These are phyloP conservation scores for Cichlasoma orientale DNA, from an alignment of 2,797 vertebrate genomes.

Conservation along the genomic window DNA sequence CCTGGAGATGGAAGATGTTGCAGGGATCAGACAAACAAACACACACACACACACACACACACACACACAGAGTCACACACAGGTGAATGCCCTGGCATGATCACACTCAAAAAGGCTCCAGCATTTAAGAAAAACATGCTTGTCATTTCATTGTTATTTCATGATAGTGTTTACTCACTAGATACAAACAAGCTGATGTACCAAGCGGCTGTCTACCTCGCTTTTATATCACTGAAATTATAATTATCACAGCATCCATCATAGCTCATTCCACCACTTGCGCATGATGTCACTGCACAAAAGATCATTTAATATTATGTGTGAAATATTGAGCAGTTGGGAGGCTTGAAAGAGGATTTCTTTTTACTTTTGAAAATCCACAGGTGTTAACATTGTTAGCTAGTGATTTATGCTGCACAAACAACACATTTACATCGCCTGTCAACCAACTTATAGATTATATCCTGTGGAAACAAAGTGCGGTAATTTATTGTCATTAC, in stretches of 20 bases:
- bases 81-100: conserved; percentile 35
- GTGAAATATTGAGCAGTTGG: conserved; percentile 50
- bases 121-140: conserved; percentile 43
- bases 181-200: conserved; percentile 27
- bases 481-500: conserved; percentile 63
- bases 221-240: conserved; percentile 23
- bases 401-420: conserved; percentile 62
- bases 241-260: conserved; percentile 48
- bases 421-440: conserved; percentile 60
- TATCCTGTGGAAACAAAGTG: conserved; percentile 59
- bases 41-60: conserved; percentile 13
- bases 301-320: conserved; percentile 41
- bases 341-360: conserved; percentile 36
- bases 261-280: conserved; percentile 54
- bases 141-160: conserved; percentile 42
- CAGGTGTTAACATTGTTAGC: conserved; percentile 58
- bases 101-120: conserved; percentile 48
- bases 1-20: conserved; percentile 68
- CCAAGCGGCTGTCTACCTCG: conserved; percentile 16
- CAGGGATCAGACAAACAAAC: conserved; percentile 64
- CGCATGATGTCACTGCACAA: conserved; percentile 23
- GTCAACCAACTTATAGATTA: conserved; percentile 53
- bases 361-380: conserved; percentile 56
- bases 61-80: conserved; percentile 1
- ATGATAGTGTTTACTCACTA: conserved; percentile 36